Conservation (phyloP, 2,113 vertebrate species). For the Urocynchramus pylzowi region DNA sequence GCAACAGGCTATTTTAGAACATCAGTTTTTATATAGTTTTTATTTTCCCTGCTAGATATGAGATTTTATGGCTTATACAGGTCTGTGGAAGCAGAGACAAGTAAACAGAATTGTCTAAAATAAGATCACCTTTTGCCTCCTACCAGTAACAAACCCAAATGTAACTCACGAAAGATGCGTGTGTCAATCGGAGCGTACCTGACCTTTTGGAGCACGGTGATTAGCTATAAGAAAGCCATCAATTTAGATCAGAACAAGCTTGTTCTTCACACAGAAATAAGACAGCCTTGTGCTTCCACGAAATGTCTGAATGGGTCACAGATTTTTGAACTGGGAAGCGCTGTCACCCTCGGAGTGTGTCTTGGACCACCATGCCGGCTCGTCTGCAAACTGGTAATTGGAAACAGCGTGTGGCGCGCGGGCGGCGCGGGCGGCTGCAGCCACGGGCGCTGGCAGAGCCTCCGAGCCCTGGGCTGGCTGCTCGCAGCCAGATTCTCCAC, state of each 20-base stretch:
- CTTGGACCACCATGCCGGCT: constrained; percentile 15
- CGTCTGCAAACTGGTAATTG: neutral
- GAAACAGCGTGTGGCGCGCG: neutral
- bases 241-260: neutral
- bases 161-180: neutral
- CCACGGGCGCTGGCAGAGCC: neutral
- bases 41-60: neutral
- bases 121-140: neutral
- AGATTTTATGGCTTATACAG: neutral
- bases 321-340: neutral
- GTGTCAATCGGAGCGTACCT: neutral
- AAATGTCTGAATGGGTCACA: neutral
- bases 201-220: neutral
- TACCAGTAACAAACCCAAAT: neutral
- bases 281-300: neutral
- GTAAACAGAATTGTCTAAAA: neutral
- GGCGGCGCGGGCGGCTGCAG: neutral
- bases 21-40: neutral
- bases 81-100: neutral
- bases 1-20: neutral
- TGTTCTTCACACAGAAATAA: neutral
- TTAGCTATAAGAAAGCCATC: neutral
- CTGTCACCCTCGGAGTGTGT: neutral
- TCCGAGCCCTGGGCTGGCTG: neutral
- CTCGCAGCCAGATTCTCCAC: neutral